Percentiles rank a stretch among this genome's conserved stretches.
phyloP scores from a whole-genome alignment of 2,888 invertebrate genomes.

The Tetranychus piercei region DNA sequence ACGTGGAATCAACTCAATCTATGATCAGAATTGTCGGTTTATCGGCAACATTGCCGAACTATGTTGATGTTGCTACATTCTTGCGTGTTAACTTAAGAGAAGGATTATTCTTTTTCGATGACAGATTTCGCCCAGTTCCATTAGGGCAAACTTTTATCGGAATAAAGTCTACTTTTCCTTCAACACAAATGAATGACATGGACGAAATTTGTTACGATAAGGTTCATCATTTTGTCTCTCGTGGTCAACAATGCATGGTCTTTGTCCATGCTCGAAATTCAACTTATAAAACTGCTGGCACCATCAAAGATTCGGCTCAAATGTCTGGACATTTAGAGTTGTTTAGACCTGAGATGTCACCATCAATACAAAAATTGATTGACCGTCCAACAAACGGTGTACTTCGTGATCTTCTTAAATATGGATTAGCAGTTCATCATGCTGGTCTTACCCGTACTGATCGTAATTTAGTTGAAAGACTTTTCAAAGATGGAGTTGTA shows the following conservation, averaged over 20 bases:
- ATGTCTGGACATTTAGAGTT: conserved; percentile 47
- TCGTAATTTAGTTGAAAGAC: conserved; percentile 67
- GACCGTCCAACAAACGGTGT: conserved; percentile 57
- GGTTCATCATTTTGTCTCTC: conserved; percentile 59
- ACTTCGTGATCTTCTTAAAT: conserved; percentile 59
- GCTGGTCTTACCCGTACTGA: conserved; percentile 82
- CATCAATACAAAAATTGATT: conserved; percentile 32
- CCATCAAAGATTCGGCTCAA: conserved; percentile 59
- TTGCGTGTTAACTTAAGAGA: conserved; percentile 72
- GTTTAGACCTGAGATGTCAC: conserved; percentile 13
- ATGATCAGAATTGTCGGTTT: conserved; percentile 93
- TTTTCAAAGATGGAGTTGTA: conserved; percentile 67
- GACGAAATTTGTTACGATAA: conserved; percentile 84
- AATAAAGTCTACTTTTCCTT: conserved; percentile 47
- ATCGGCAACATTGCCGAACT: conserved; percentile 93
- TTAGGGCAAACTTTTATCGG: conserved; percentile 77
- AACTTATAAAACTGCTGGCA: conserved; percentile 69
- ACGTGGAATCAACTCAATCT: conserved; percentile 36
- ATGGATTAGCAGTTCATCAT: conserved; percentile 84
- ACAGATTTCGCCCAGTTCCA: conserved; percentile 84
- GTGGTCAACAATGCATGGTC: conserved; percentile 90
- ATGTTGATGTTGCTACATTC: conserved; percentile 83
- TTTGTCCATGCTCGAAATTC: conserved; percentile 96
- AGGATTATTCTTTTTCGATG: conserved; percentile 84
- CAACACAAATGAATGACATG: conserved; percentile 54